Base-by-base conservation (phyloP, 2,888 invertebrate species). In the Agonopterix subpropinquella region DNA sequence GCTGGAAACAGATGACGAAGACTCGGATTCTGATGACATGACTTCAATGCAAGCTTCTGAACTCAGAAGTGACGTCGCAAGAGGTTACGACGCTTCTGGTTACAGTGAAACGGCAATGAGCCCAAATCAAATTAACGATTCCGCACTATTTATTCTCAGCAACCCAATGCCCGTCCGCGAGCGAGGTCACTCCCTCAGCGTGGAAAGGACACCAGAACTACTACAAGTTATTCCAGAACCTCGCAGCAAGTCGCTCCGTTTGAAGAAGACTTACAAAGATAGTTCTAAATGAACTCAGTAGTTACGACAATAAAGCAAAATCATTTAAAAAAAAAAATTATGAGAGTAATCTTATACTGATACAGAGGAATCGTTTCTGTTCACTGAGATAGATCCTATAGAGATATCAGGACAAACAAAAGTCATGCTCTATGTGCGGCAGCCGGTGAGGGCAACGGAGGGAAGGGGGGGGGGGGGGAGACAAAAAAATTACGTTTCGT, bases 231-330 rank as follows among this genome's bases (percentile, higher is more conserved):
- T 67, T n/a, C 52, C 72, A 2, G 79, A 81, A 48, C 85, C 85
- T 1, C 71, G 87, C 3, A 87, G 87, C 57, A 85, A 82, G 59
- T 88, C 87, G 4, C 69, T 88, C 9, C 77, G 87, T n/a, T 50
- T 85, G 28, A 85, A 86, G 55, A 73, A 68, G 54, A 47, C 61
- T 11, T 56, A 63, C 28, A 75, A 67, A 59, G 68, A 77, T 44
- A 52, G 28, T 28, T 49, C 46, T 28, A 28, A n/a, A n/a, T 39
- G 10, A 39, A 39, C 39, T 4, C 9, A 39, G n/a, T 39, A 39
- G 39, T 39, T 39, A 37, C 37, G 5, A 39, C 28, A 39, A 39
- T 9, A 39, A 39, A 39, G n/a, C 9, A 39, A 39, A 39, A n/a
- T 39, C n/a, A 28, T 28, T 5, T 18, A 4, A 18, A 18, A 18